Evolutionary conservation across 1,140 invertebrate species (phyloP), one percentile per base, ranked within the genome.

Genomic region (Bathynomus jamesi): DNA sequence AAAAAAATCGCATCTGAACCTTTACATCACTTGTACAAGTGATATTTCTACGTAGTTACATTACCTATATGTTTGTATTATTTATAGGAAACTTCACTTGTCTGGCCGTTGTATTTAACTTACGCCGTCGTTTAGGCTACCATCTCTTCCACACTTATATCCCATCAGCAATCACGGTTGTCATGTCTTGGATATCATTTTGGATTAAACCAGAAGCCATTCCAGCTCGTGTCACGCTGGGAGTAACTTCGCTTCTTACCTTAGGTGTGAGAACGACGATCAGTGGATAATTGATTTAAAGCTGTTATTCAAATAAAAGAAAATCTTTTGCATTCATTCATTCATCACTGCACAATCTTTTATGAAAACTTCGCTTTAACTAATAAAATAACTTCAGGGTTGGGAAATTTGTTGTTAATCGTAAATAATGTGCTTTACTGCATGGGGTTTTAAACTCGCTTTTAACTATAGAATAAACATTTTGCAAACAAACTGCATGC

Each of bases 121-220:
- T 94, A 65, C 85, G 88, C 27, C 85, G 92, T 29, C 86, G 91
- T n/a, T 83, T 94, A 25, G 92, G 91, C 10, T 94, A 94, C 82
- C 92, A 94, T 82, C 83, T 94, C 21, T 93, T 95, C 79, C 92
- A 94, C 82, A 94, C 92, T 0, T 95, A 94, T 82, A 92, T 94
- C 78, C 93, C 92, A 2, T 93, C 92, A 13, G 91, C 91, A 0
- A 83, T 94, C 63, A 94, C 94, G 81, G 92, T 94, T 61, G 91
- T 94, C 72, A 94, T 94, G 91, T 93, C 91, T 11, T 94, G 91
- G 92, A 93, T 94, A 77, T 93, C 92, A 7, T 95, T 95, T 82
- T 95, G 92, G 92, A 94, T 95, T 74, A 93, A 94, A 81, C 91
- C 91, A 1, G 92, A 94, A 82, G 91, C 91, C 3, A 93, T 93